Conservation (phyloP, 2,113 vertebrate genomes). For the Alligator mississippiensis region DNA sequence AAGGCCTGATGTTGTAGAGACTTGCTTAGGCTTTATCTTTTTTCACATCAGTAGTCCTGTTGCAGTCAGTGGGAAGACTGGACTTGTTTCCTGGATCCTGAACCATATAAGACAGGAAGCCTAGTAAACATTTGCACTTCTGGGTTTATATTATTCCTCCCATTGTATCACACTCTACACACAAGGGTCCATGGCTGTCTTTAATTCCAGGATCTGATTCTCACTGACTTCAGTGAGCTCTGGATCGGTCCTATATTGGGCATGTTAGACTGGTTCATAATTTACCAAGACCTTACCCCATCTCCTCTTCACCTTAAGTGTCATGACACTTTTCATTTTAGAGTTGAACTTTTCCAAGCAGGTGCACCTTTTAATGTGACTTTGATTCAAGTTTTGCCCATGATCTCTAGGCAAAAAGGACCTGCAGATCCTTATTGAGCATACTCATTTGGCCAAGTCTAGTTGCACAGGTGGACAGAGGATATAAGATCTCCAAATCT, state of each 20-base stretch:
- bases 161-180: neutral
- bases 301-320: neutral
- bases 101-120: neutral
- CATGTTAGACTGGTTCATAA: neutral
- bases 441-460: no score
- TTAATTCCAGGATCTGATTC: neutral
- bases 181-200: neutral
- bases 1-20: neutral
- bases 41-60: neutral
- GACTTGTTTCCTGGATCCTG: neutral
- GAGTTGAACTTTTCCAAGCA: neutral
- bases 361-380: neutral
- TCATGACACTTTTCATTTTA: neutral
- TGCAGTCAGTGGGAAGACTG: neutral
- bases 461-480: no score
- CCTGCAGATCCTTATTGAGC: no score
- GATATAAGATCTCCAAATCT: no score
- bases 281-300: neutral
- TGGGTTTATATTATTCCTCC: neutral
- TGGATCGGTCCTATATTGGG: conserved; percentile 1
- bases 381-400: conserved; percentile 4
- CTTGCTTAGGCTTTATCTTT: neutral
- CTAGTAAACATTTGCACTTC: neutral
- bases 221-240: neutral
- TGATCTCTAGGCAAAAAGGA: neutral